Base-by-base conservation (phyloP, 1,140 invertebrate species). In the Drosophila melanogaster region DNA sequence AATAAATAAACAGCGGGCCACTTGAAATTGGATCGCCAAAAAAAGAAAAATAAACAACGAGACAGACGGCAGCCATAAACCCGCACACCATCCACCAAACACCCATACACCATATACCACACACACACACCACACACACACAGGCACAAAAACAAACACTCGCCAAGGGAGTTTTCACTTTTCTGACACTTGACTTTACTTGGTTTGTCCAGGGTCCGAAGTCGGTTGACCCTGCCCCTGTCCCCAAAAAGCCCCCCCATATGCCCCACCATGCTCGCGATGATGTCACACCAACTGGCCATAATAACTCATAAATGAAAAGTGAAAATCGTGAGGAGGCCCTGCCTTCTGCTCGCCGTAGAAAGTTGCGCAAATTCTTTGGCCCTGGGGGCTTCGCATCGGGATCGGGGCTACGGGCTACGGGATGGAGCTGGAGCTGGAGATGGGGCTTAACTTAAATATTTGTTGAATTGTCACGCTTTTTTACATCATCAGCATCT, bases 181-280 rank as follows among this genome's bases (percentile, higher is more conserved):
- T 89, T 89, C 84, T 86, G 84, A 89, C 84, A 89, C 84, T 89
- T 89, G 84, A 89, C 84, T 89, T 80, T 67, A 84, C 84, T 89
- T 89, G 72, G 41, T 44, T 44, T 44, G 41, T 46, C 76, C 66
- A 56, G 66, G 47, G 64, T 69, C 64, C 66, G 66, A 70, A 69
- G 49, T 70, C 33, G 19, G 62, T 40, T 69, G 62, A 56, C 49
- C 24, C 61, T 46, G 15, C 49, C 62, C 33, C 37, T 4, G 3
- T 6, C 46, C 46, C 19, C 30, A 1, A 30, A 26, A 15, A 8
- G 14, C n/a, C 44, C 19, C 38, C 17, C 61, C 46, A 49, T 2
- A 4, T 40, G 44, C 61, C 55, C 61, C 24, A 2, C 1, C 37
- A 14, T 14, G 37, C 6, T 67, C 2, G 43, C 56, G 81, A 77